Percentiles rank a stretch among this genome's conserved stretches.
These are phyloP conservation scores for Chironomus tentans DNA, from an alignment of 2,888 invertebrate species.

Conservation along the genomic window DNA sequence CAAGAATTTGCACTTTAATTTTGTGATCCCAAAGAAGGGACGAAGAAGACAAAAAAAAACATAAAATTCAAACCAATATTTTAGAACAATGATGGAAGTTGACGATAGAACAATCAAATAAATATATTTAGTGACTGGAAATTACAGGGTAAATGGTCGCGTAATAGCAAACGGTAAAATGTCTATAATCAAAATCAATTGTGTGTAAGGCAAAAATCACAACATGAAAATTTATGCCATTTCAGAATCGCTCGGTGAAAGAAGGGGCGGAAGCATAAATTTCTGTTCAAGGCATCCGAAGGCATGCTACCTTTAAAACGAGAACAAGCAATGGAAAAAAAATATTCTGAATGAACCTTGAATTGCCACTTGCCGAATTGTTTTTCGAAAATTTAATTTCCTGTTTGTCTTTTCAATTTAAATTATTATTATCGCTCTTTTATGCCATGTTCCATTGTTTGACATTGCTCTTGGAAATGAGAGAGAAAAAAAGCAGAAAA, in stretches of 20 bases:
- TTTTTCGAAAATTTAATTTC: slow-evolving; percentile 22
- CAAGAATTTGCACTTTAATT: too few relatives aligned
- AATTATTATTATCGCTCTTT: slow-evolving; percentile 9
- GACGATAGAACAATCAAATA: too few relatives aligned
- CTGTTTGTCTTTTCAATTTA: slow-evolving; percentile 24
- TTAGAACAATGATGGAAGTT: too few relatives aligned
- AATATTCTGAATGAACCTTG: not conserved
- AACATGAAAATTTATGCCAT: slow-evolving; percentile 8
- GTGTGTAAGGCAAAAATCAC: slow-evolving; percentile 8
- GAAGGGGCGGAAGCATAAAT: slow-evolving; percentile 16
- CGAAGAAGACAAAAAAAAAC: not conserved
- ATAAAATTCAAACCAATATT: not conserved
- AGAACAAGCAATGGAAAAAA: too few relatives aligned
- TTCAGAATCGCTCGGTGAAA: not conserved
- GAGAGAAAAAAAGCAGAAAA: too few relatives aligned
- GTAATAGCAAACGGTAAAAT: not conserved
- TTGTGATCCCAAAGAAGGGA: not conserved
- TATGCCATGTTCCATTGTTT: not conserved
- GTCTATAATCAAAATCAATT: not conserved
- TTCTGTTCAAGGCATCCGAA: not conserved
- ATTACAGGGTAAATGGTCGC: not conserved
- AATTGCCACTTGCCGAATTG: not conserved
- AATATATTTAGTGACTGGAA: not conserved
- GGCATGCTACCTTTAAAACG: too few relatives aligned
- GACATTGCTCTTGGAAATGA: not conserved